Evolutionary conservation across 2,797 vertebrate species (phyloP), one percentile per base, ranked within the genome.

Genomic region (Sus cebifrons): DNA sequence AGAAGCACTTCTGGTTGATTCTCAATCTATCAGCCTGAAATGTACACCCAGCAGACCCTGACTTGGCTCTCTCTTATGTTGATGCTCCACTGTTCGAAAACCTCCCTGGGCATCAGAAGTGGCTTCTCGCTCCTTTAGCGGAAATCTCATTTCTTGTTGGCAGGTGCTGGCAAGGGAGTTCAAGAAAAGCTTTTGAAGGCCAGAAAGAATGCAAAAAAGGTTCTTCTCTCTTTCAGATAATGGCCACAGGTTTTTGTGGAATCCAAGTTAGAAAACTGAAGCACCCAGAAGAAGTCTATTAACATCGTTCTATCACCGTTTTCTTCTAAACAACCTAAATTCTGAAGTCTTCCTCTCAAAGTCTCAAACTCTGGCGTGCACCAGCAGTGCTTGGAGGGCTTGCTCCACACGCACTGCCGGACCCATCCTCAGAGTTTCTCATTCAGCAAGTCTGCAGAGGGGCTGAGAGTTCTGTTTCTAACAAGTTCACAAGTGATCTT

Each of bases 101-200:
- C 3, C 67, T 64, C 49, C 78, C 67, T 70, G 70, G 40, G 58
- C 79, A 52, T 85, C 60, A 85, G 73, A 95, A 95, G 58, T 9
- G 13, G 62, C 36, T 44, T 81, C 92, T 86, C 58, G 21, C 15
- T 77, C 71, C 62, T 89, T 67, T 81, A 77, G 21, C 40, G 64
- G 54, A 81, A 79, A 83, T 29, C 56, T 86, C 64, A 86, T 91
- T 96, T 94, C 81, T 54, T 65, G n/a, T 9, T n/a, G 5, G 54
- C 74, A 6, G 58, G 29, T 40, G 67, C 74, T 32, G 21, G 79
- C 25, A n/a, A 91, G 29, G 40, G 44, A 93, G 32, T 75, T 74
- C 74, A 84, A 68, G 40, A 85, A 94, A 68, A 79, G 54, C 17
- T 88, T 88, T 86, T 64, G 54, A 68, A 88, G 74, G 10, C 64